Evolutionary conservation across 2,888 invertebrate genomes (phyloP).

Genomic region (Cenopis cana): DNA sequence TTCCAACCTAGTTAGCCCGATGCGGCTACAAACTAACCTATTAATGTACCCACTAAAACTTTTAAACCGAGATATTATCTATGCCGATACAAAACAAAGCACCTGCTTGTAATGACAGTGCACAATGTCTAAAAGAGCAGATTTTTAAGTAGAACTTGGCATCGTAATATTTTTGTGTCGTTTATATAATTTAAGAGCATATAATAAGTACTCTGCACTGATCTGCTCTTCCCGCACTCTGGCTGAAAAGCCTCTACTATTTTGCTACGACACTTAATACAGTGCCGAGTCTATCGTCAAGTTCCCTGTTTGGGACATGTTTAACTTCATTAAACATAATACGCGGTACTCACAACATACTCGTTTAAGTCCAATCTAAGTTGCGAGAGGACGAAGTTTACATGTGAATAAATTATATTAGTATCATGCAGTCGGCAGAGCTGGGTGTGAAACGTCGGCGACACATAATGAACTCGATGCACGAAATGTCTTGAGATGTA

Average conservation of each 20-base stretch:
- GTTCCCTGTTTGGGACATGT: slow-evolving; percentile 75
- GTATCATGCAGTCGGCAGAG: slow-evolving; percentile 75
- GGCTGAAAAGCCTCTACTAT: slow-evolving; percentile 50
- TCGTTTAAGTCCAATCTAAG: slow-evolving; percentile 85
- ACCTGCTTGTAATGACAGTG: slow-evolving; percentile 6
- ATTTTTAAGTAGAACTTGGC: background rate
- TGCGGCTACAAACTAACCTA: slow-evolving; percentile 70
- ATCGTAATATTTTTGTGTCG: background rate
- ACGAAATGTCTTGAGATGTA: slow-evolving; percentile 54
- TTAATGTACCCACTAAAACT: slow-evolving; percentile 69
- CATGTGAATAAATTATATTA: slow-evolving; percentile 85
- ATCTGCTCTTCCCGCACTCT: slow-evolving; percentile 47
- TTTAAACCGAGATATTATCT: slow-evolving; percentile 46
- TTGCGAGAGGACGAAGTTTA: slow-evolving; percentile 76
- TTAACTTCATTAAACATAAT: slow-evolving; percentile 84
- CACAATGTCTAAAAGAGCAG: background rate
- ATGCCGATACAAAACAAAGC: slow-evolving; percentile 29
- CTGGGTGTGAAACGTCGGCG: slow-evolving; percentile 57
- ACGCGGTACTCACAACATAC: slow-evolving; percentile 76
- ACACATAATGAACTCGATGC: slow-evolving; percentile 51
- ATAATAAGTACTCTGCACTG: background rate
- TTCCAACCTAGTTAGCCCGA: slow-evolving; percentile 75
- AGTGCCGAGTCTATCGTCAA: slow-evolving; percentile 61
- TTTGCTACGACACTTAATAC: slow-evolving; percentile 57
- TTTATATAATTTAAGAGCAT: background rate